Percentiles rank a stretch among this genome's conserved stretches.
These are phyloP conservation scores for Caradrina kadenii DNA, from an alignment of 2,888 invertebrate species.

Conservation along the genomic window DNA sequence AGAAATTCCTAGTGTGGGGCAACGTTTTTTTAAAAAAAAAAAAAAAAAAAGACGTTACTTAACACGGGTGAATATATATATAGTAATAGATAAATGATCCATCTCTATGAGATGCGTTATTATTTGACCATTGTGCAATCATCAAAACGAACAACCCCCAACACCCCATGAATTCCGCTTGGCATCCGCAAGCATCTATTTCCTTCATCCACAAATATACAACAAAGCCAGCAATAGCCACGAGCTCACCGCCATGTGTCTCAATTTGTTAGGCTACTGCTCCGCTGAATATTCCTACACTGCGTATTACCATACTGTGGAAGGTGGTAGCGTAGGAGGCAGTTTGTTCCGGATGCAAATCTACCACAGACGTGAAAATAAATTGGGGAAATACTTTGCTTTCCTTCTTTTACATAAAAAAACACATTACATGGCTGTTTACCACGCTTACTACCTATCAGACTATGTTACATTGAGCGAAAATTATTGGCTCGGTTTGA, in stretches of 20 bases:
- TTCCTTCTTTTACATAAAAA: neutral
- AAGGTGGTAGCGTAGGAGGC: slow-evolving; percentile 26
- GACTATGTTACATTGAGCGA: too few species aligned
- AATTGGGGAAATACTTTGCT: neutral
- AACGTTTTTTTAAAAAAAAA: too few species aligned
- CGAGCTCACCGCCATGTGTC: slow-evolving; percentile 25
- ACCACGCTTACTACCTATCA: too few species aligned
- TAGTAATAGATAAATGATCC: too few species aligned
- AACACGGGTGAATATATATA: too few species aligned
- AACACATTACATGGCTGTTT: too few species aligned
- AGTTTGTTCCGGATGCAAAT: slow-evolving; percentile 43
- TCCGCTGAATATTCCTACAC: slow-evolving; percentile 29
- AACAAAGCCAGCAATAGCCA: slow-evolving; percentile 4
- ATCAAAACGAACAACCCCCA: slow-evolving; percentile 22
- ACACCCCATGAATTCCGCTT: neutral
- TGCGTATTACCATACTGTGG: slow-evolving; percentile 47
- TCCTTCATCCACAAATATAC: slow-evolving; percentile 23
- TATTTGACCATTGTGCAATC: too few species aligned
- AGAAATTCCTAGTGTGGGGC: too few species aligned
- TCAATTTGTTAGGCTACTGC: slow-evolving; percentile 52
- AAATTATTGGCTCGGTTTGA: too few species aligned
- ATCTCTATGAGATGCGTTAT: too few species aligned
- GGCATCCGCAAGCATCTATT: slow-evolving; percentile 3
- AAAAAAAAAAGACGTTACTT: too few species aligned
- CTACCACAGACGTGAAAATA: slow-evolving; percentile 33